phyloP scores from a whole-genome alignment of 1,140 invertebrate genomes.

The Adelges cooleyi region DNA sequence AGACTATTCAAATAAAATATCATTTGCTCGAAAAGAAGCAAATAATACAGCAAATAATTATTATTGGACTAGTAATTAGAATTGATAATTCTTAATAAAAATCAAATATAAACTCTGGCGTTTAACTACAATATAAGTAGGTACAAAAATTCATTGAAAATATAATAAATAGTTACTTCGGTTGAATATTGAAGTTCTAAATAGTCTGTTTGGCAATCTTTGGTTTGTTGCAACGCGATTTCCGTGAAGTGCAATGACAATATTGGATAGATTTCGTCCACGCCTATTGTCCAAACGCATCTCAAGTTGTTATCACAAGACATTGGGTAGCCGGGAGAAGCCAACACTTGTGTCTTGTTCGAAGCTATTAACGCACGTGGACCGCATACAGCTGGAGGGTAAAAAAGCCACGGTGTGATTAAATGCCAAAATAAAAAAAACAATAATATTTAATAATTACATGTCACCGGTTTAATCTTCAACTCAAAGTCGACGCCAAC shows the following conservation, averaged over 20 bases:
- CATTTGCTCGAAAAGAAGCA: too few relatives aligned
- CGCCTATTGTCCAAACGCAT: neutral
- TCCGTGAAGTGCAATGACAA: neutral
- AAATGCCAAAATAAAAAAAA: neutral
- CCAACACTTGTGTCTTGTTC: neutral
- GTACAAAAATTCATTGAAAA: too few relatives aligned
- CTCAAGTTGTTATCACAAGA: neutral
- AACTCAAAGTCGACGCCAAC: neutral
- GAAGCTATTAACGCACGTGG: neutral
- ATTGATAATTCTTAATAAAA: too few relatives aligned
- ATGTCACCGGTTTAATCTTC: neutral
- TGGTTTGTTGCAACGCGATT: neutral
- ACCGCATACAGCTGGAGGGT: neutral
- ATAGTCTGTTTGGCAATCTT: neutral
- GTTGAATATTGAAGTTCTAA: neutral
- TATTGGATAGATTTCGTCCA: neutral
- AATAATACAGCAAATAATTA: too few relatives aligned
- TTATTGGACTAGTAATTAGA: too few relatives aligned
- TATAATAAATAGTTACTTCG: too few relatives aligned
- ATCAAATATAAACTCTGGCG: too few relatives aligned
- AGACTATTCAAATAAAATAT: too few relatives aligned
- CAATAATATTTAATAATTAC: neutral
- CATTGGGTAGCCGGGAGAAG: neutral
- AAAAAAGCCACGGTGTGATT: too few relatives aligned
- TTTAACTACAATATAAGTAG: too few relatives aligned